Conservation (phyloP, 1,140 invertebrate genomes). For the Stratiolaelaps scimitus region DNA sequence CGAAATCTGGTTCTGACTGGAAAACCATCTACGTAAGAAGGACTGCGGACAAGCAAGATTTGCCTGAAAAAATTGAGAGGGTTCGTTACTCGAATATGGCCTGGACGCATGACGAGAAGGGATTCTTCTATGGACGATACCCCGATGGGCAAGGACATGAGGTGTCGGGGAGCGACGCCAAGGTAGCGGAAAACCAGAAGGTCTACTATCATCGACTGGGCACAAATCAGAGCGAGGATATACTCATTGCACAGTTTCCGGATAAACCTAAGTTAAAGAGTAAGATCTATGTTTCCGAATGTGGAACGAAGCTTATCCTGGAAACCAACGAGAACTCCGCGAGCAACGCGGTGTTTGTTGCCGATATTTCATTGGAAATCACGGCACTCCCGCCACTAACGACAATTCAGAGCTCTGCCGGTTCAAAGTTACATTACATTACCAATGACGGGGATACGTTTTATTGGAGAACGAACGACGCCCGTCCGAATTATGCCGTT, state of each 20-base stretch:
- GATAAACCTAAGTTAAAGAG: constrained; percentile 69
- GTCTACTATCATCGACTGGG: constrained; percentile 81
- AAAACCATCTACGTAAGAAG: constrained; percentile 55
- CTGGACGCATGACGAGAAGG: constrained; percentile 89
- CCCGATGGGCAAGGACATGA: constrained; percentile 58
- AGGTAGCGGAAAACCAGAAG: constrained; percentile 74
- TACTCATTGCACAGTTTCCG: constrained; percentile 75
- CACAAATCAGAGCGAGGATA: constrained; percentile 72
- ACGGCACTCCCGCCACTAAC: not conserved
- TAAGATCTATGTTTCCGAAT: constrained; percentile 52
- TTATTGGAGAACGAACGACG: constrained; percentile 45
- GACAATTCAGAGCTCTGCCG: not conserved
- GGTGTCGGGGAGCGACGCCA: constrained; percentile 74
- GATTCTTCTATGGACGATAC: constrained; percentile 74
- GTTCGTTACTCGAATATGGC: constrained; percentile 79
- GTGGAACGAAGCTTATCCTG: constrained; percentile 73
- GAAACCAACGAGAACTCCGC: constrained; percentile 65
- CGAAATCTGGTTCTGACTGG: constrained; percentile 89
- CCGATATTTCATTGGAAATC: not conserved
- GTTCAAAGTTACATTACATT: constrained; percentile 33
- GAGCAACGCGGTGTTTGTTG: constrained; percentile 63
- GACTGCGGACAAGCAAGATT: constrained; percentile 54
- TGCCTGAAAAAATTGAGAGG: constrained; percentile 71
- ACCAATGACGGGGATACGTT: constrained; percentile 43
- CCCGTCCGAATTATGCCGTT: constrained; percentile 44